phyloP scores from a whole-genome alignment of 2,113 vertebrate genomes.

The Chaetura pelagica region DNA sequence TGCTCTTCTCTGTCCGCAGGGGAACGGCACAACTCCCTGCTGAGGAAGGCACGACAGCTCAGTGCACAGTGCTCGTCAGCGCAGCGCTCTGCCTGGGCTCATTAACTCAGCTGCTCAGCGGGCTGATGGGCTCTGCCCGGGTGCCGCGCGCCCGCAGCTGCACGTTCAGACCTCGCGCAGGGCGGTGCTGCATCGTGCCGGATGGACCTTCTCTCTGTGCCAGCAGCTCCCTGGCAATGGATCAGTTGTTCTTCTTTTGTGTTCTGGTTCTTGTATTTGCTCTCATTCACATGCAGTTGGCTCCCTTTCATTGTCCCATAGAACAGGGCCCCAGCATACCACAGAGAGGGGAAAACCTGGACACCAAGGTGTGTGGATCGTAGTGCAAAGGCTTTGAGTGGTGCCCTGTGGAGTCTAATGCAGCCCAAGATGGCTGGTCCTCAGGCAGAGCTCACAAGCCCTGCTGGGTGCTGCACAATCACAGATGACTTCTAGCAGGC shows the following conservation, averaged over 20 bases:
- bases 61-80: rapidly evolving
- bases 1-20: background rate
- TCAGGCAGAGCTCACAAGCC: background rate
- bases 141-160: background rate
- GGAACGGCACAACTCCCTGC: background rate
- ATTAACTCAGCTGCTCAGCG: background rate
- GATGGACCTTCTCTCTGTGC: background rate
- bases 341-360: background rate
- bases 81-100: background rate
- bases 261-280: background rate
- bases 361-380: background rate
- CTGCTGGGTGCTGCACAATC: background rate
- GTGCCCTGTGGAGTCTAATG: background rate
- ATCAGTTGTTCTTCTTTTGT: background rate
- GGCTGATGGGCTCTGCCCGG: background rate
- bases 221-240: background rate
- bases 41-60: background rate
- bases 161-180: background rate
- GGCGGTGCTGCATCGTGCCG: background rate
- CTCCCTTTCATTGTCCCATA: background rate
- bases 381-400: background rate
- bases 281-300: background rate
- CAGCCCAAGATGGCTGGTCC: background rate
- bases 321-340: background rate
- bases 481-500: background rate